phyloP scores from a whole-genome alignment of 2,888 invertebrate genomes.

The Oscheius sp. region DNA sequence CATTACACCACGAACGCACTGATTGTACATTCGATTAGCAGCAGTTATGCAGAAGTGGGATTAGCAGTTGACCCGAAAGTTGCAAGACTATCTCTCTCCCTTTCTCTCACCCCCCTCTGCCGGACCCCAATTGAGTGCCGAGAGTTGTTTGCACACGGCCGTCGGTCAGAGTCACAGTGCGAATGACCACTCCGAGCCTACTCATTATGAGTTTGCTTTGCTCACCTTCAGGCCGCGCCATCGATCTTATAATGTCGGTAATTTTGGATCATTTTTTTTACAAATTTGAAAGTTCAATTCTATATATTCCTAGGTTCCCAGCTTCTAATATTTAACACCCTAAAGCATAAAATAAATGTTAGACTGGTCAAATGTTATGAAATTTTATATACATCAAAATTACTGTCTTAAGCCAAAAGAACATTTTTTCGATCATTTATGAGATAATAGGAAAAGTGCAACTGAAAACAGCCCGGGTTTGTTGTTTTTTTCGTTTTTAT shows the following conservation, averaged over 20 bases:
- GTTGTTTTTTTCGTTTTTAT: too few relatives aligned
- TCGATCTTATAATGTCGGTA: too few relatives aligned
- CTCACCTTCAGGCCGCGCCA: constrained; percentile 33
- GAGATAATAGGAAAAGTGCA: too few relatives aligned
- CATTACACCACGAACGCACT: constrained; percentile 45
- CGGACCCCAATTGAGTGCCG: not conserved
- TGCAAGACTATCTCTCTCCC: not conserved
- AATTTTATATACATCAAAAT: too few relatives aligned
- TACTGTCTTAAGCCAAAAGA: too few relatives aligned
- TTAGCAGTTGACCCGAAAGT: not conserved
- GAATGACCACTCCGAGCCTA: constrained; percentile 27
- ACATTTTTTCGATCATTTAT: too few relatives aligned
- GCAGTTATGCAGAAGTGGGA: not conserved
- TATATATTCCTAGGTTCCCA: too few relatives aligned
- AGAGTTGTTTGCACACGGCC: constrained; percentile 21
- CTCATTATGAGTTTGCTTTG: constrained; percentile 30
- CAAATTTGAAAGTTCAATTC: not conserved
- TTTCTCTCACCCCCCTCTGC: constrained; percentile 14
- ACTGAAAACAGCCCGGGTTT: too few relatives aligned
- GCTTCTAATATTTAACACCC: too few relatives aligned
- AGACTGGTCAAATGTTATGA: too few relatives aligned
- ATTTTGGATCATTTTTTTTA: not conserved
- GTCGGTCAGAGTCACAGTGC: constrained; percentile 19
- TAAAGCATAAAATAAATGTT: too few relatives aligned
- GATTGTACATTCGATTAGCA: not conserved